A percentile compares a stretch with the other conserved stretches of the same genome.
These are phyloP conservation scores for Bombus superbus DNA, from an alignment of 1,140 invertebrate genomes.

Conservation along the genomic window DNA sequence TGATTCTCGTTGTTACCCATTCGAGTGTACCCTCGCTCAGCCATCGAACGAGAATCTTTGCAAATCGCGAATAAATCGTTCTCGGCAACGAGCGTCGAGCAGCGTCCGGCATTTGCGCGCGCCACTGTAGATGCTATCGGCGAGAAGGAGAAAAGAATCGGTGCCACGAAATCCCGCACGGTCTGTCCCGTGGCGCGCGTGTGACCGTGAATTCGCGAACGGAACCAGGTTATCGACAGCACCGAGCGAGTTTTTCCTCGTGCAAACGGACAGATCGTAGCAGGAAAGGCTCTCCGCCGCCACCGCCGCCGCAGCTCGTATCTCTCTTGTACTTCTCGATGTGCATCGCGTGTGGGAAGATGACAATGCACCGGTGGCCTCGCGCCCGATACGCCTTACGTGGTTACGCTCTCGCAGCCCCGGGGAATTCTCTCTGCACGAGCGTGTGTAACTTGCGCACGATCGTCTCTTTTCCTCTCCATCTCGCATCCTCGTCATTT, in stretches of 20 bases:
- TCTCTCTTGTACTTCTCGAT: constrained; percentile 51
- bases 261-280: not conserved
- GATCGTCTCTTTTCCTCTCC: not conserved
- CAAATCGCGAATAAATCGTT: not conserved
- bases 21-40: not conserved
- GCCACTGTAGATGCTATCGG: not conserved
- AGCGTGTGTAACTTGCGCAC: constrained; percentile 28
- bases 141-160: not conserved
- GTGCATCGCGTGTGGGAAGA: constrained; percentile 70
- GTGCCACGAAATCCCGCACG: not conserved
- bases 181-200: not conserved
- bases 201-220: constrained; percentile 53
- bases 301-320: not conserved
- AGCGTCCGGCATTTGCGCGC: no score
- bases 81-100: not conserved
- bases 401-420: constrained; percentile 53
- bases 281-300: not conserved
- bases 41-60: not conserved
- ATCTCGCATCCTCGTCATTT: no score
- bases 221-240: constrained; percentile 51
- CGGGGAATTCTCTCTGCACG: constrained; percentile 55
- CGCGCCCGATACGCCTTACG: constrained; percentile 70
- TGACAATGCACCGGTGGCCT: constrained; percentile 73
- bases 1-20: not conserved
- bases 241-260: constrained; percentile 38